These are phyloP conservation scores for Sandelia bainsii DNA, from an alignment of 2,797 vertebrate genomes.

Conservation along the genomic window DNA sequence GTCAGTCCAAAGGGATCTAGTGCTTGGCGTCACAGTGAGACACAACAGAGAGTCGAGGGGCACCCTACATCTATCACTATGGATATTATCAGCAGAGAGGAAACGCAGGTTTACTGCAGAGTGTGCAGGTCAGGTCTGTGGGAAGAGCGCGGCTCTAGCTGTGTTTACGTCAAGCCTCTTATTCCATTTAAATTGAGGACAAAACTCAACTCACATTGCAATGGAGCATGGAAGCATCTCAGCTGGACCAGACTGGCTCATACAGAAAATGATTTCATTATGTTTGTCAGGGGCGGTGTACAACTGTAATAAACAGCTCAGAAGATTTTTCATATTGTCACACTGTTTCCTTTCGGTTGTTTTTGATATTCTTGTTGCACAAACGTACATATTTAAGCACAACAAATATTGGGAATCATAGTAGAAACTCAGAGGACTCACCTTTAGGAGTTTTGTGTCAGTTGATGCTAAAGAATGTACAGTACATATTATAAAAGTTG, in stretches of 20 bases:
- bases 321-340: no score
- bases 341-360: neutral
- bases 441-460: no score
- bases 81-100: slow-evolving; percentile 55
- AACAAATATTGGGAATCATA: no score
- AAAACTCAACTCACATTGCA: neutral
- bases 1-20: slow-evolving; percentile 56
- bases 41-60: slow-evolving; percentile 51
- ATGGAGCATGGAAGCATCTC: neutral
- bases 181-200: neutral
- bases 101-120: slow-evolving; percentile 18
- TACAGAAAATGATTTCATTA: neutral
- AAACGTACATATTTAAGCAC: neutral
- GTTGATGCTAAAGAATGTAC: no score
- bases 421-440: neutral
- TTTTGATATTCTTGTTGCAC: neutral
- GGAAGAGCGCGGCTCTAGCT: neutral
- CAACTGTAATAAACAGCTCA: neutral
- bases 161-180: slow-evolving; percentile 6
- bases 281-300: neutral
- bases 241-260: neutral
- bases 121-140: slow-evolving; percentile 24
- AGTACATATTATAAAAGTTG: no score
- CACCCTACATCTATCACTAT: slow-evolving; percentile 64
- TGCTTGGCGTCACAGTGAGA: slow-evolving; percentile 36